These are phyloP conservation scores for Malurus melanocephalus DNA, from an alignment of 2,113 vertebrate genomes.

Conservation along the genomic window DNA sequence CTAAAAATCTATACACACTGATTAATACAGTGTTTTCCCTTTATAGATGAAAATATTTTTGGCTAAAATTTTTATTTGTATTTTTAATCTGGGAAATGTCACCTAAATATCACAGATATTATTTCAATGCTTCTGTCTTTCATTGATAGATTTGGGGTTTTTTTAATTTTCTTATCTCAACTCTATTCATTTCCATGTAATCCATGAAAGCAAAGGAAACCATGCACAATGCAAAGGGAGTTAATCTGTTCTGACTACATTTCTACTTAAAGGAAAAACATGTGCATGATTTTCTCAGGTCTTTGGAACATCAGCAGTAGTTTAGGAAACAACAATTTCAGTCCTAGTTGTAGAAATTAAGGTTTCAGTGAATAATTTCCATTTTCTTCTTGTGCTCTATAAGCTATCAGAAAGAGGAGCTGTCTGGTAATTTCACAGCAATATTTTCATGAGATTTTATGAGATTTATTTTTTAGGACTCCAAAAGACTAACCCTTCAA, in stretches of 20 bases:
- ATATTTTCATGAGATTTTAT: not conserved
- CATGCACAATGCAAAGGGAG: not conserved
- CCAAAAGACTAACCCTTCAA: not conserved
- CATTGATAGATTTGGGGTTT: accelerated
- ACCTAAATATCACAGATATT: not conserved
- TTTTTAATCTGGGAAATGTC: not conserved
- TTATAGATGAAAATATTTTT: not conserved
- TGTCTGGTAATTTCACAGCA: not conserved
- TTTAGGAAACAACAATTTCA: not conserved
- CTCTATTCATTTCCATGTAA: not conserved
- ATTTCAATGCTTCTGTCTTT: not conserved
- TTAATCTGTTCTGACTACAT: not conserved
- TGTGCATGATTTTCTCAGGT: not conserved
- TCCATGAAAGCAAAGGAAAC: not conserved
- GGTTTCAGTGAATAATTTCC: not conserved
- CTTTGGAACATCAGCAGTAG: not conserved
- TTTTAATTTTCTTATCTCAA: not conserved
- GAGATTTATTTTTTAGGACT: not conserved
- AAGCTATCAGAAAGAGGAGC: not conserved
- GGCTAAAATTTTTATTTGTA: not conserved
- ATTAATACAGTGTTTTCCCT: not conserved
- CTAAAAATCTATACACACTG: not conserved
- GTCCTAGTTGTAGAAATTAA: not conserved
- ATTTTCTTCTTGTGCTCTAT: not conserved
- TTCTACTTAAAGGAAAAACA: not conserved